phyloP scores from a whole-genome alignment of 2,113 vertebrate species.

The Menura novaehollandiae region DNA sequence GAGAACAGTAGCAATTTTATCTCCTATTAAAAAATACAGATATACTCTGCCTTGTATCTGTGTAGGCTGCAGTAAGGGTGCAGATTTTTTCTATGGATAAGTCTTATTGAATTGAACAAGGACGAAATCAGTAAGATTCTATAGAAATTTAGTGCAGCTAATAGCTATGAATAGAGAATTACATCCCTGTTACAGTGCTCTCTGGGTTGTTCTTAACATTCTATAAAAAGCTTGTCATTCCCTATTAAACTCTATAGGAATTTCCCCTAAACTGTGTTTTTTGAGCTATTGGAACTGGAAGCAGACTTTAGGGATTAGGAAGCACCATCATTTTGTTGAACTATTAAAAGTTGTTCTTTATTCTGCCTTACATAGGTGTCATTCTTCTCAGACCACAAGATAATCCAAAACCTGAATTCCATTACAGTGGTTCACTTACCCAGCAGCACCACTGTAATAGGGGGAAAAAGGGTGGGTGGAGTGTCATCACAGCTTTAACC shows the following conservation, averaged over 20 bases:
- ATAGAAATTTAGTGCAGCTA: background rate
- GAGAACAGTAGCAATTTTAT: slow-evolving; percentile 27
- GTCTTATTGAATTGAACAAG: background rate
- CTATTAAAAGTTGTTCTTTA: background rate
- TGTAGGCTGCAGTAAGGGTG: background rate
- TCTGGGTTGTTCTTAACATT: background rate
- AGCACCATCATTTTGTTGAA: background rate
- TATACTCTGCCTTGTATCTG: background rate
- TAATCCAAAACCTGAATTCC: background rate
- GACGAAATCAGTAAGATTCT: background rate
- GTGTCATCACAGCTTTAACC: background rate
- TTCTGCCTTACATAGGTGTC: background rate
- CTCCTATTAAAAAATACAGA: background rate
- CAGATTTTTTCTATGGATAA: background rate
- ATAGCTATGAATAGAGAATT: background rate
- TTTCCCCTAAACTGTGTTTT: background rate
- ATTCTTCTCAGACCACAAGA: background rate
- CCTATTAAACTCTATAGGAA: background rate
- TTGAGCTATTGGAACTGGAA: background rate
- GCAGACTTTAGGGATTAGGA: background rate
- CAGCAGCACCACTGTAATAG: rapidly evolving
- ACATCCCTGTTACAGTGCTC: background rate
- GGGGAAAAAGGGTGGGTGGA: no score
- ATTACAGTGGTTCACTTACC: background rate
- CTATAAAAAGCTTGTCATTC: background rate